A percentile compares a stretch with the other conserved stretches of the same genome.
Conservation (phyloP, 2,888 invertebrate species). For the Philhelius pedissequus region DNA sequence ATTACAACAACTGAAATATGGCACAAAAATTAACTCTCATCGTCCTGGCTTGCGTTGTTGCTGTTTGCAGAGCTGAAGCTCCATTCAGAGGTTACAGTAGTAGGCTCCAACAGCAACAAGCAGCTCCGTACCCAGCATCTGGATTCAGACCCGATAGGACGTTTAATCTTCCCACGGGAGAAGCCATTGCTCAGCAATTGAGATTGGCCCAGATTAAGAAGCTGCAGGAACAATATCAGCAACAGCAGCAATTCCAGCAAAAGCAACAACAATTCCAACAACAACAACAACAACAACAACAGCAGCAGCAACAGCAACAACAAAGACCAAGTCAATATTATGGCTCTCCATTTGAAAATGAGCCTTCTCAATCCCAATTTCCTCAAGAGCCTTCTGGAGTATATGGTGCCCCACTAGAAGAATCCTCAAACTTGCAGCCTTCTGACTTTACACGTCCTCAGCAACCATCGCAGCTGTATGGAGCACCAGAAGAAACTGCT, state of each 20-base stretch:
- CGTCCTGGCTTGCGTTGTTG: conserved; percentile 36
- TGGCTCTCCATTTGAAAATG: conserved; percentile 44
- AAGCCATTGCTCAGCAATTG: conserved; percentile 53
- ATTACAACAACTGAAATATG: conserved; percentile 47
- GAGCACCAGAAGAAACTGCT: conserved; percentile 23
- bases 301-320: conserved; percentile 21
- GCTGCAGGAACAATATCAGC: conserved; percentile 19
- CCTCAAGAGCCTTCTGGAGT: conserved; percentile 42
- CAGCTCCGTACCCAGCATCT: conserved; percentile 46
- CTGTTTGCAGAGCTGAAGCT: conserved; percentile 34
- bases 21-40: conserved; percentile 35
- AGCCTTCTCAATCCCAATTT: conserved; percentile 1
- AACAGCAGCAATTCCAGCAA: not conserved
- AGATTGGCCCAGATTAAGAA: conserved; percentile 44
- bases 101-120: conserved; percentile 30
- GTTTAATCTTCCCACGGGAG: conserved; percentile 48
- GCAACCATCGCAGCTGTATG: conserved; percentile 13
- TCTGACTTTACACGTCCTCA: conserved; percentile 3
- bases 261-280: not conserved
- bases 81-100: conserved; percentile 49
- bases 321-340: conserved; percentile 40
- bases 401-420: conserved; percentile 37
- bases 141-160: conserved; percentile 52
- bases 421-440: conserved; percentile 2
- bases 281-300: not conserved